Evolutionary conservation across 2,888 invertebrate genomes (phyloP), one percentile per base, ranked within the genome.

Genomic region (Brenthis ino): DNA sequence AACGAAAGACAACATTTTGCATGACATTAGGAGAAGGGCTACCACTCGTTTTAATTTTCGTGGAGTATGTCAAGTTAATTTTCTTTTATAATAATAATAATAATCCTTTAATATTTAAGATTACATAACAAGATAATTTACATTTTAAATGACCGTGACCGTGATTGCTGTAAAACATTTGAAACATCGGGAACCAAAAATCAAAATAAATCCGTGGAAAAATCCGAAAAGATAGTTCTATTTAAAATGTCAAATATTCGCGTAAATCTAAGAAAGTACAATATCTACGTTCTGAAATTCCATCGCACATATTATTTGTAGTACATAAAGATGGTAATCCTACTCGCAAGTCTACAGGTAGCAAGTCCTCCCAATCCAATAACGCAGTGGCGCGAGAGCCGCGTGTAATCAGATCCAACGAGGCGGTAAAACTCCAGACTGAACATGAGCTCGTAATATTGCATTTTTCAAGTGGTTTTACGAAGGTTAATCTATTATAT

Each of bases 341-440:
- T 50, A 54, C 57, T 3, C 24, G 50, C 60, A 64, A 57, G 67
- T 66, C 55, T 58, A 58, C 69, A 65, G 72, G 72, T 72, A 72
- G 63, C 69, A 65, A 68, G 60, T 66, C 54, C 55, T 57, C 48
- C 68, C 61, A 70, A 73, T 72, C 67, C 70, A 67, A 73, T 72
- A 72, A 72, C 64, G 66, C 53, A 68, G 67, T 67, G 47, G 64
- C 28, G 60, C 50, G 51, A 28, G 68, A 66, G 51, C 57, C 64
- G 50, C 54, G 63, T 48, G 58, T 66, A 68, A 68, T 71, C 56
- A 60, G 50, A 56, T 57, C 67, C 73, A 72, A 64, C 72, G 65
- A 72, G 61, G 64, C 73, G 73, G 65, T 50, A 58, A 68, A 68
- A 53, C 70, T 55, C 68, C 67, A 57, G 57, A 64, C 72, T 58